These are phyloP conservation scores for Lycaon pictus DNA, from an alignment of 2,113 vertebrate genomes.

Conservation along the genomic window DNA sequence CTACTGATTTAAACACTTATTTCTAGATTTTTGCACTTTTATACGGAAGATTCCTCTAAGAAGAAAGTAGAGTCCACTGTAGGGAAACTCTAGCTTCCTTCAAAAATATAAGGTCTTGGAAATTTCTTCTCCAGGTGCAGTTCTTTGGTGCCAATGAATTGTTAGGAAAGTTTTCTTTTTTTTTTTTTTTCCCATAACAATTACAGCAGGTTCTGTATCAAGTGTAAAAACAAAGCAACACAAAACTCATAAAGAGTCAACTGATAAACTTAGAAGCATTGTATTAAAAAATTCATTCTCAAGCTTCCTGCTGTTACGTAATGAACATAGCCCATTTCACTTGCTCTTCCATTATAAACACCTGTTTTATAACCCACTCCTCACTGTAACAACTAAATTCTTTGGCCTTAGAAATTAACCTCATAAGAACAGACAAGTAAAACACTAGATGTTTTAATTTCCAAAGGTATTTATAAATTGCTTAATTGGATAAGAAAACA, in stretches of 20 bases:
- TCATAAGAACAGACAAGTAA: conserved; percentile 39
- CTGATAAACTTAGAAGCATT: not conserved
- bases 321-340: conserved; percentile 42
- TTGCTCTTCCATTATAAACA: conserved; percentile 46
- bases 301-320: conserved; percentile 45
- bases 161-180: not conserved
- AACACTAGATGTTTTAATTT: conserved; percentile 71
- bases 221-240: not conserved
- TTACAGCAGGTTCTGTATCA: not conserved
- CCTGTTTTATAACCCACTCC: not conserved
- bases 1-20: conserved; percentile 14
- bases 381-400: conserved; percentile 67
- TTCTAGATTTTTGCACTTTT: not conserved
- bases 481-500: conserved; percentile 75
- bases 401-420: conserved; percentile 65
- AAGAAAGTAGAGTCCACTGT: not conserved
- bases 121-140: not conserved
- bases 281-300: not conserved
- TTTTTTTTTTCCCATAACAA: not conserved
- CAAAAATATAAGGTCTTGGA: not conserved
- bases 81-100: not conserved
- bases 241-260: not conserved
- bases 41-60: not conserved
- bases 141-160: not conserved
- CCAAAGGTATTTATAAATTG: conserved; percentile 76